Evolutionary conservation across 2,113 vertebrate genomes (phyloP), one percentile per base, ranked within the genome.

Genomic region (Peucedramus taeniatus): DNA sequence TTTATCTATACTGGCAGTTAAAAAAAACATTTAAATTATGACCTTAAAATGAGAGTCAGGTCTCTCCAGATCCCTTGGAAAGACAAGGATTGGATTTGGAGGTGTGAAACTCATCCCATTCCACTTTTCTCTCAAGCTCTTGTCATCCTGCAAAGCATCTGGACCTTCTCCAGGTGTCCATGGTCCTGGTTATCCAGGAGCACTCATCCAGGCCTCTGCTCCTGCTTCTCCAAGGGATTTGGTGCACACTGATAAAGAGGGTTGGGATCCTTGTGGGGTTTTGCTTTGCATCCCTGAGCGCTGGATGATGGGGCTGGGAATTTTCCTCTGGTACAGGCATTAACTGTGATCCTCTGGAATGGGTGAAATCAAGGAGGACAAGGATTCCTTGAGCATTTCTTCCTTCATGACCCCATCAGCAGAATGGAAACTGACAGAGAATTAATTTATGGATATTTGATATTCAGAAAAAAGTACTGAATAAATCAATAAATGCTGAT

Each of bases 341-440:
- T 44, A 7, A 6, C 6, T 63, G 23, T 37, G 69, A 39, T 47
- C 28, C n/a, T 28, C 59, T 42, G 30, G 37, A 65, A n/a, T 0
- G 12, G 12, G 17, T 24, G 17, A 39, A 53, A 69, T 15, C 15
- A 37, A 59, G 47, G 5, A 3, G 15, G 1, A 45, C 11, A 8
- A 76, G 27, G 44, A 57, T 70, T 77, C 15, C 42, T 49, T 3
- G 19, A 40, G n/a, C n/a, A 6, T 51, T 49, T 85, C 7, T 50
- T 50, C 37, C 40, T 49, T 72, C 0, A 0, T 65, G 65, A 28
- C 3, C 15, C 26, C 45, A 18, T 21, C 68, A 65, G 18, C 35
- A 74, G 56, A 74, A 65, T 8, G 15, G 13, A 44, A 93, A 61
- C 3, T 31, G 7, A 2, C 0, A 0, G 37, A 53, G 7, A 84